A percentile compares a stretch with the other conserved stretches of the same genome.
These are phyloP conservation scores for Drosophila pectinifera DNA, from an alignment of 1,140 invertebrate genomes.

Conservation along the genomic window DNA sequence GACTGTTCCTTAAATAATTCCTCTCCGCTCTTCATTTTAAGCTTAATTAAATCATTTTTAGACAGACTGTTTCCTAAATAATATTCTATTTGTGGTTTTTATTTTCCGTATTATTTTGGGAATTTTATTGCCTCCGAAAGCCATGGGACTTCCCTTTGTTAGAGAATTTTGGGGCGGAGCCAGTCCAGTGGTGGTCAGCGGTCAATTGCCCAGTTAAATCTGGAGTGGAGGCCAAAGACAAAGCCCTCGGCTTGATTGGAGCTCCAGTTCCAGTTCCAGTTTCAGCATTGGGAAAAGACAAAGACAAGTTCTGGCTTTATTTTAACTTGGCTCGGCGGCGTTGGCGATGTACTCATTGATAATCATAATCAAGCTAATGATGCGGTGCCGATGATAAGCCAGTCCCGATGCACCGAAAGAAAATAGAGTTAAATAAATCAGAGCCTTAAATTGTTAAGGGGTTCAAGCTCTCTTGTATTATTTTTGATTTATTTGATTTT, in stretches of 20 bases:
- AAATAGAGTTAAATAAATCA: no score
- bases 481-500: no score
- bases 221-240: slow-evolving; percentile 16
- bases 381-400: slow-evolving; percentile 73
- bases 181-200: slow-evolving; percentile 14
- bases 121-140: not conserved
- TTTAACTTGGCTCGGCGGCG: slow-evolving; percentile 49
- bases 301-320: slow-evolving; percentile 51
- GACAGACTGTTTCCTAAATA: no score
- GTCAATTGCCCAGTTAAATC: slow-evolving; percentile 24
- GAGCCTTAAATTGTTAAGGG: not conserved
- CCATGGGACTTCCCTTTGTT: not conserved
- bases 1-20: no score
- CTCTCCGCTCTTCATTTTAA: no score
- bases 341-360: slow-evolving; percentile 78
- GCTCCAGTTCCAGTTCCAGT: slow-evolving; percentile 30
- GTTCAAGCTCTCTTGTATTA: not conserved
- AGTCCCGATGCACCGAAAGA: slow-evolving; percentile 21
- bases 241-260: slow-evolving; percentile 14
- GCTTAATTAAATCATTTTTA: no score
- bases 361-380: slow-evolving; percentile 84
- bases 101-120: no score
- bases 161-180: not conserved
- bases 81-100: no score
- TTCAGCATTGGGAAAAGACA: slow-evolving; percentile 33